phyloP scores from a whole-genome alignment of 2,113 vertebrate species.

The Myotis davidii region DNA sequence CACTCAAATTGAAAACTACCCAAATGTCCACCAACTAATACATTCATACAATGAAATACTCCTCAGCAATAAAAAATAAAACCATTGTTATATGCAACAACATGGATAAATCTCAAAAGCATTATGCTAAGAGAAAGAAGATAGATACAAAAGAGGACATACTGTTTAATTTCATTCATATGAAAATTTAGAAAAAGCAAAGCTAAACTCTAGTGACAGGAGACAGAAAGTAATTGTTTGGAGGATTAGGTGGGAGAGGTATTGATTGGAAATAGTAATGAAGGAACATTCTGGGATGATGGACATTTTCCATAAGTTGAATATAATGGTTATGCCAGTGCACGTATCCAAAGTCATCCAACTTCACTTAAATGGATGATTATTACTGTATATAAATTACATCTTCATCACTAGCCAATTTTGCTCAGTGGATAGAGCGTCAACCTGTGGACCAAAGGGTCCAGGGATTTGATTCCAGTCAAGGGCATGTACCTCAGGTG shows the following conservation, averaged over 20 bases:
- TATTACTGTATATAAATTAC: background rate
- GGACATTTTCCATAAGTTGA: background rate
- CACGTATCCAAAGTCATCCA: background rate
- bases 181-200: background rate
- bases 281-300: background rate
- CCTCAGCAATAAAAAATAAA: background rate
- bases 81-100: background rate
- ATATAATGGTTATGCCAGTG: background rate
- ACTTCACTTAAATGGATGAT: background rate
- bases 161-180: background rate
- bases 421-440: no score
- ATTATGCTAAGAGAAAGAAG: background rate
- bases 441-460: no score
- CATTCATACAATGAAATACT: background rate
- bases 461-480: no score
- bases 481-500: no score
- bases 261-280: background rate
- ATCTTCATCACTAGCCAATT: background rate
- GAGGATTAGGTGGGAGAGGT: background rate
- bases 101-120: background rate
- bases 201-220: background rate
- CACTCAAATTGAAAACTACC: background rate
- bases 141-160: background rate
- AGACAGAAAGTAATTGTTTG: background rate
- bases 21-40: background rate